Percentiles rank a stretch among this genome's conserved stretches.
Conservation (phyloP, 2,888 invertebrate species). For the Drosophila helvetica region DNA sequence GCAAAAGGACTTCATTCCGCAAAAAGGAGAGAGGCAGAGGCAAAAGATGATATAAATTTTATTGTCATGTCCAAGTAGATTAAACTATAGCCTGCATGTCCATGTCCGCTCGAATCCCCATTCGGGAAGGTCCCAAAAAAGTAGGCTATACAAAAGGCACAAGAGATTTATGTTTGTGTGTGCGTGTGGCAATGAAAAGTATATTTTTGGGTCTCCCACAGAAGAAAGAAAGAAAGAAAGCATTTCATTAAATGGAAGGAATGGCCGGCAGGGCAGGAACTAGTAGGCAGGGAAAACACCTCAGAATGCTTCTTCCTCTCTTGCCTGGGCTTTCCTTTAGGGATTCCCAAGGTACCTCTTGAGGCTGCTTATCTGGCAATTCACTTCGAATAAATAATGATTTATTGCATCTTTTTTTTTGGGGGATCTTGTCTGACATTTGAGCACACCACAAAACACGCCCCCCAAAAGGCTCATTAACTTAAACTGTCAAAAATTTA, state of each 20-base stretch:
- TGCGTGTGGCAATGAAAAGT: constrained; percentile 38
- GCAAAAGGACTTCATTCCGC: constrained; percentile 68
- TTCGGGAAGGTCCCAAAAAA: constrained; percentile 46
- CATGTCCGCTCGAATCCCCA: constrained; percentile 24
- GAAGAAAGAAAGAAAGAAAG: background rate
- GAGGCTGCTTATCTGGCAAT: constrained; percentile 61
- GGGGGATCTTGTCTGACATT: constrained; percentile 28
- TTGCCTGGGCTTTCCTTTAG: background rate
- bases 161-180: constrained; percentile 61
- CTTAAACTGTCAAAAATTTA: constrained; percentile 73
- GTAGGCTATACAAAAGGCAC: constrained; percentile 60
- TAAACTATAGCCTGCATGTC: constrained; percentile 72
- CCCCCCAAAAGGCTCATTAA: constrained; percentile 56
- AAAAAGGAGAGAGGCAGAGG: constrained; percentile 27
- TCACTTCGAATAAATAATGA: constrained; percentile 79
- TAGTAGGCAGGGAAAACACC: background rate
- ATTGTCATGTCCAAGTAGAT: constrained; percentile 81
- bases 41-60: constrained; percentile 76
- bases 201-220: constrained; percentile 26
- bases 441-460: constrained; percentile 5
- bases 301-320: too few relatives aligned
- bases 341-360: background rate
- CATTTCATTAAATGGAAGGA: background rate
- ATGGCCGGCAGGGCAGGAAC: background rate
- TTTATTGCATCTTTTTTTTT: constrained; percentile 57